Conservation (phyloP, 92 coral and sea anemone species). For the Porites evermanni region DNA sequence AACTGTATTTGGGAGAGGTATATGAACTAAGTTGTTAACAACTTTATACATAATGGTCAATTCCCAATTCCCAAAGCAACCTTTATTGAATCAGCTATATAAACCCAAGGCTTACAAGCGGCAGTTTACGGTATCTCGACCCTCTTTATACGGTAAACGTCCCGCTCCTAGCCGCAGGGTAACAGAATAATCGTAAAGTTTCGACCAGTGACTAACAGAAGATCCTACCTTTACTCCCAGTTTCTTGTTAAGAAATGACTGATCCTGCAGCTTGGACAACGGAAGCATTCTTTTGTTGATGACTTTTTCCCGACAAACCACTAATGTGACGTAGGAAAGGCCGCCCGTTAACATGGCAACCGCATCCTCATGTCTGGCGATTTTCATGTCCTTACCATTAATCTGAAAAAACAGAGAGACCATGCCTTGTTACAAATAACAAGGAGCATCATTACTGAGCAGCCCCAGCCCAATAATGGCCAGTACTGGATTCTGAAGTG, state of each 20-base stretch:
- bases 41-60: neutral
- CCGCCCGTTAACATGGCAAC: constrained; percentile 97
- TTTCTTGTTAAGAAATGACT: constrained; percentile 76
- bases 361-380: constrained; percentile 96
- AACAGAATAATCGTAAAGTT: neutral
- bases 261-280: constrained; percentile 89
- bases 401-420: constrained; percentile 60
- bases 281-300: constrained; percentile 97
- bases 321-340: constrained; percentile 86
- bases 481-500: neutral
- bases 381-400: constrained; percentile 90
- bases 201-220: neutral
- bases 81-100: too few relatives aligned
- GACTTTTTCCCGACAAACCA: constrained; percentile 86
- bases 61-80: too few relatives aligned
- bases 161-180: too few relatives aligned
- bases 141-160: too few relatives aligned
- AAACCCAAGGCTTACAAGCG: too few relatives aligned
- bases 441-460: too few relatives aligned
- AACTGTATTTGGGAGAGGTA: constrained; percentile 2
- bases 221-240: constrained; percentile 26
- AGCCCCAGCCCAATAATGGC: too few relatives aligned
- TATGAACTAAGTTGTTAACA: neutral
- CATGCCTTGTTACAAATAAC: neutral
- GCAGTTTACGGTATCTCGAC: too few relatives aligned